These are phyloP conservation scores for Glyptemys insculpta DNA, from an alignment of 2,797 vertebrate genomes.

Conservation along the genomic window DNA sequence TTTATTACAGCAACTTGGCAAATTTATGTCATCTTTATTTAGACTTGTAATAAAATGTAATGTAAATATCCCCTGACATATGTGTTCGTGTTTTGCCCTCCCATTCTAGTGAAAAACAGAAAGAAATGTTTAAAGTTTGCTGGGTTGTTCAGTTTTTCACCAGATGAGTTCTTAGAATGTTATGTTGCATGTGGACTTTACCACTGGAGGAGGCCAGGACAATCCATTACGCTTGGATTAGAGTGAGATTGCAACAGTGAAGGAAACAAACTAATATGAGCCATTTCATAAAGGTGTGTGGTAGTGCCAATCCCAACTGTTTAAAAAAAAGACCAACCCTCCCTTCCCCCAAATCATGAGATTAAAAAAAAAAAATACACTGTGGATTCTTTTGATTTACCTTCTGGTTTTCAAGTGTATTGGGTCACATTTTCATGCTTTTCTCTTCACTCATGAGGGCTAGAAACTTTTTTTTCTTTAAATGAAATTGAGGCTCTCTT, in stretches of 20 bases:
- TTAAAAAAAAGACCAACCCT: background rate
- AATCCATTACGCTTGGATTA: fast-evolving
- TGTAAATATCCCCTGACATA: conserved; percentile 39
- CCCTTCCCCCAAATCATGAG: background rate
- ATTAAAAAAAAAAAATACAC: background rate
- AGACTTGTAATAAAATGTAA: conserved; percentile 37
- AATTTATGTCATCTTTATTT: conserved; percentile 60
- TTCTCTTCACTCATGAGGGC: background rate
- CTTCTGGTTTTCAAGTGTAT: background rate
- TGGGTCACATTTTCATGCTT: background rate
- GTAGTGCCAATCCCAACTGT: background rate
- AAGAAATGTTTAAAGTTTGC: background rate
- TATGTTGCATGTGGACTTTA: background rate
- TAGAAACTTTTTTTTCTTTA: background rate
- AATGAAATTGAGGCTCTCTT: background rate
- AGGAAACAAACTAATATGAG: background rate
- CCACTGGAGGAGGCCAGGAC: background rate
- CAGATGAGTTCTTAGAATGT: background rate
- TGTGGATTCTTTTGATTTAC: background rate
- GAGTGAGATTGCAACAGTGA: fast-evolving
- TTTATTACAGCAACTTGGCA: conserved; percentile 71
- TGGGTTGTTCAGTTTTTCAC: background rate
- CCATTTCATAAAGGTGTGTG: background rate
- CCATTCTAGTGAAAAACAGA: background rate
- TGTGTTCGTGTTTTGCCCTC: background rate